Conservation (phyloP, 2,888 invertebrate species). For the Thyatira batis region DNA sequence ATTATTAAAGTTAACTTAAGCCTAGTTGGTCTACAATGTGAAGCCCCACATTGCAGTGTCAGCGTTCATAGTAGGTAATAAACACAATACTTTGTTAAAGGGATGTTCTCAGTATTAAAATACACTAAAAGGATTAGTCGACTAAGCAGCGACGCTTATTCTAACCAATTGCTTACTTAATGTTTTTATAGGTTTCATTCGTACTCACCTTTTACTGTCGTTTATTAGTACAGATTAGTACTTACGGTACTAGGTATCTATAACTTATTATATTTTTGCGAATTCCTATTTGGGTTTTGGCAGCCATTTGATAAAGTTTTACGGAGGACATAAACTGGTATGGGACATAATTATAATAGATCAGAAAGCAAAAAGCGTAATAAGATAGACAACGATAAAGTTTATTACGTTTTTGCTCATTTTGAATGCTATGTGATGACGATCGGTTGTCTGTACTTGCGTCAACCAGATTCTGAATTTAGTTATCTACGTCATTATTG, state of each 20-base stretch:
- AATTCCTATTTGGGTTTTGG: too few relatives aligned
- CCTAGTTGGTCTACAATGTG: not conserved
- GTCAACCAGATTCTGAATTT: not conserved
- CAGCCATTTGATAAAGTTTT: too few relatives aligned
- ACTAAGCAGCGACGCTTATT: not conserved
- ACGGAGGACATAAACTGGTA: too few relatives aligned
- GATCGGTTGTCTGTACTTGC: not conserved
- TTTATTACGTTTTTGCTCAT: not conserved
- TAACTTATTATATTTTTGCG: too few relatives aligned
- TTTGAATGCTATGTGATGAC: not conserved
- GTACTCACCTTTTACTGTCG: too few relatives aligned
- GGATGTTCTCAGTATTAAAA: not conserved
- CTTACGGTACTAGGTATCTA: too few relatives aligned
- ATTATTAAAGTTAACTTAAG: too few relatives aligned
- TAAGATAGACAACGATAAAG: not conserved
- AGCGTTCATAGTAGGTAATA: not conserved
- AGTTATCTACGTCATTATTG: not conserved
- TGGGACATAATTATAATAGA: too few relatives aligned
- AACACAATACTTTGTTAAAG: not conserved
- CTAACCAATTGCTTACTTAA: too few relatives aligned
- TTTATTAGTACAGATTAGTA: too few relatives aligned
- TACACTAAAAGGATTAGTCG: not conserved
- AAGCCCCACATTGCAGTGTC: not conserved
- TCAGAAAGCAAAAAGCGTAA: not conserved
- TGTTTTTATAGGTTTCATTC: too few relatives aligned